phyloP scores from a whole-genome alignment of 2,113 vertebrate species.

The Sinocyclocheilus anophthalmus region DNA sequence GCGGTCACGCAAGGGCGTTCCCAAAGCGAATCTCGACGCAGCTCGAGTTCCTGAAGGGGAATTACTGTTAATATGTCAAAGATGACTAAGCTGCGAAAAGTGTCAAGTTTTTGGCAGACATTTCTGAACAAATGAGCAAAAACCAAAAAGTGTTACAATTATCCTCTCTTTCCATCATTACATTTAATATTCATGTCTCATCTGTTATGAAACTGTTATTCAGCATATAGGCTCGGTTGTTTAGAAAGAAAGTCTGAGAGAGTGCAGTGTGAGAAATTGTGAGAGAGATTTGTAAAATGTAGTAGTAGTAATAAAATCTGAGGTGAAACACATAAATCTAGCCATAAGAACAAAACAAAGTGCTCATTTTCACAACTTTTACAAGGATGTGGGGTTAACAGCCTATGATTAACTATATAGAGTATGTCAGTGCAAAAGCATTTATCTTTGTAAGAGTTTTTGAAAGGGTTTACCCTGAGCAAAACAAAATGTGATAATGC shows the following conservation, averaged over 20 bases:
- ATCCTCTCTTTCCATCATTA: not conserved
- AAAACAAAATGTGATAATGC: slow-evolving; percentile 39
- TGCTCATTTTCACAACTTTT: not conserved
- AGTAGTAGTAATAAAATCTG: not conserved
- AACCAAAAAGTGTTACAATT: not conserved
- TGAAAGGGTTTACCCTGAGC: not conserved
- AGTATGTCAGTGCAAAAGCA: too few species aligned
- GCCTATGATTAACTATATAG: too few species aligned
- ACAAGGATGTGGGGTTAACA: not conserved
- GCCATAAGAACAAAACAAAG: not conserved
- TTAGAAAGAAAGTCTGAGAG: not conserved
- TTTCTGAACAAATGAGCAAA: slow-evolving; percentile 13
- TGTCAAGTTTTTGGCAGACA: not conserved
- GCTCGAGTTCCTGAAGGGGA: too few species aligned
- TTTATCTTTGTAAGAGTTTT: too few species aligned
- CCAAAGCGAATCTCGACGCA: too few species aligned
- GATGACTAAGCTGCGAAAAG: too few species aligned
- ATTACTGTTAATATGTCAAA: not conserved
- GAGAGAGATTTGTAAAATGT: not conserved
- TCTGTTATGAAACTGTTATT: not conserved
- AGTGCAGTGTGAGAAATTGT: not conserved
- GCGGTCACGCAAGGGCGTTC: too few species aligned
- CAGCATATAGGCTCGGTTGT: not conserved
- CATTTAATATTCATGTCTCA: not conserved
- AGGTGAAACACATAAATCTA: not conserved